Evolutionary conservation across 2,888 invertebrate species (phyloP).

Genomic region (Choristoneura rosaceana): DNA sequence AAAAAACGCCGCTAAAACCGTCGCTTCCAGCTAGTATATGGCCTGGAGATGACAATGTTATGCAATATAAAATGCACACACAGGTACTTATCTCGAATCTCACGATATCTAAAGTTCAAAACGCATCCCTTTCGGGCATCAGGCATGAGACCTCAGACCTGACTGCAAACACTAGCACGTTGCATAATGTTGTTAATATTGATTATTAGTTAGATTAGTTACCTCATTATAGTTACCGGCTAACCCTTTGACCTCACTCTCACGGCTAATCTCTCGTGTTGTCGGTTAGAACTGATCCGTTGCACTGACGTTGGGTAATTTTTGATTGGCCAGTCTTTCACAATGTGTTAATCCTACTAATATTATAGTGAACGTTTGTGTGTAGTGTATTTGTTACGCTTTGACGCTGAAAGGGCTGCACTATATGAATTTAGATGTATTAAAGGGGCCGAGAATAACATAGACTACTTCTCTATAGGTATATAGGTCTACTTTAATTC

Average conservation of each 20-base stretch:
- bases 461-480: too few species aligned
- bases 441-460: too few species aligned
- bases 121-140: not conserved
- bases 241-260: conserved; percentile 34
- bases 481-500: too few species aligned
- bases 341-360: conserved; percentile 13
- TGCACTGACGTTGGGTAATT: conserved; percentile 42
- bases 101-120: not conserved
- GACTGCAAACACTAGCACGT: not conserved
- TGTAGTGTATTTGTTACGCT: too few species aligned
- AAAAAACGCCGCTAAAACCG: too few species aligned
- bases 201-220: conserved; percentile 40
- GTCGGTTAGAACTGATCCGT: conserved; percentile 41
- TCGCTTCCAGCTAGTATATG: too few species aligned
- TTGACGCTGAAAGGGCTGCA: too few species aligned
- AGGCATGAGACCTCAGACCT: not conserved
- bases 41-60: too few species aligned
- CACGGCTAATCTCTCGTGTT: conserved; percentile 43
- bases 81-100: too few species aligned
- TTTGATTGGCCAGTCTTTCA: conserved; percentile 43
- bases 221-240: conserved; percentile 38
- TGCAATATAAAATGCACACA: too few species aligned
- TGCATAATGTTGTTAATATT: conserved; percentile 22
- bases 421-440: too few species aligned
- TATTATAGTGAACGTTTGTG: too few species aligned